Evolutionary conservation across 1,140 invertebrate species (phyloP).

Genomic region (Chelonus insularis): DNA sequence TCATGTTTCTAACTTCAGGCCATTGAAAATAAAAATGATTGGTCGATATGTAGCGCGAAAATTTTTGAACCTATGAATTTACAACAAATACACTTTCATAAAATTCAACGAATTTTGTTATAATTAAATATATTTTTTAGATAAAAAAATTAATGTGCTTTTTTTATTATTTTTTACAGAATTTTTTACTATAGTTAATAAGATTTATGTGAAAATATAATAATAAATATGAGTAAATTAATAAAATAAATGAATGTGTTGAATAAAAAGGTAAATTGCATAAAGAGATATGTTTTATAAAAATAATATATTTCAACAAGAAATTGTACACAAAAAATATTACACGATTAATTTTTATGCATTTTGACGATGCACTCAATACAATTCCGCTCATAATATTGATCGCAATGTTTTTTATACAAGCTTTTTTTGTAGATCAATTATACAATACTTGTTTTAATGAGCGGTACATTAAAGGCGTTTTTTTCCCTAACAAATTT

Average conservation of each 20-base stretch:
- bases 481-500: neutral
- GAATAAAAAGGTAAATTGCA: neutral
- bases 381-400: slow-evolving; percentile 8
- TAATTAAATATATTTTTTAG: no score
- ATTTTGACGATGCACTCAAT: slow-evolving; percentile 25
- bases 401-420: no score
- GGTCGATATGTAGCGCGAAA: no score
- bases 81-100: no score
- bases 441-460: neutral
- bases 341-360: slow-evolving; percentile 33
- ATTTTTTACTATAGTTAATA: neutral
- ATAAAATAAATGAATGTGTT: neutral
- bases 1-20: no score
- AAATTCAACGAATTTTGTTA: neutral
- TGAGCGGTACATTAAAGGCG: slow-evolving; percentile 5
- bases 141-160: neutral
- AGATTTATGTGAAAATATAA: neutral
- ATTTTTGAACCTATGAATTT: no score
- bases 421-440: neutral
- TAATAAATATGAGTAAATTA: neutral
- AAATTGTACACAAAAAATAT: slow-evolving; percentile 37
- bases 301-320: slow-evolving; percentile 38
- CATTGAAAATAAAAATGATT: no score
- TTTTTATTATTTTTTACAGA: no score
- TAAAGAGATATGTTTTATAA: slow-evolving; percentile 24